Base-by-base conservation (phyloP, 2,888 invertebrate genomes). In the Pristionchus fissidentatus region DNA sequence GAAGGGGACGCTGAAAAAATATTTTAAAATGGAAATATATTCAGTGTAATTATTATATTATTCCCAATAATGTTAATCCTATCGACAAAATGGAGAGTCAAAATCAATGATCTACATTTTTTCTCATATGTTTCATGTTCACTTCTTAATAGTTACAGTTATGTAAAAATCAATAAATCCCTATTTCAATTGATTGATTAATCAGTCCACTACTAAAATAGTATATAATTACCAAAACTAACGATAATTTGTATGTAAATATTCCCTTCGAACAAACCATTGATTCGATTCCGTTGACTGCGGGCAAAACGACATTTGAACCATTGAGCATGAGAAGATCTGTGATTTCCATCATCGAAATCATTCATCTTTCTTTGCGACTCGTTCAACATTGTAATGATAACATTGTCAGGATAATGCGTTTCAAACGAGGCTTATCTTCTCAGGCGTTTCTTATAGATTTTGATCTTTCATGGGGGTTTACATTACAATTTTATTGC, bases 1-100 rank as follows among this genome's bases (percentile, higher is more conserved):
- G 79, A 4, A 79, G 79, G 10, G 57, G 57, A 7, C 75, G 46
- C 75, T 77, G 19, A 49, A 49, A 8, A n/a, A 73, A 10, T 15
- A n/a, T n/a, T n/a, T n/a, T n/a, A n/a, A n/a, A n/a, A 73, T 73
- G 2, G 22, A 4, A 13, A 46, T 75, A 5, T 75, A 3, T 46
- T 5, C 32, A 73, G 43, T 29, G 22, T 1, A 41, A 41, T 22
- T 13, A 43, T 22, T 10, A 35, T 15, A 26, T 4, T 38, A 7
- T 32, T 66, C 8, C 35, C 38, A 29, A 1, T n/a, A n/a, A n/a
- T n/a, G n/a, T n/a, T n/a, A n/a, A n/a, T n/a, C n/a, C n/a, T n/a
- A n/a, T n/a, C n/a, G n/a, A n/a, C n/a, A 8, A 55, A 55, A 13
- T 55, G 8, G 15, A 13, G 15, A 5, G 4, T 55, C 22, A n/a